Evolutionary conservation across 2,888 invertebrate genomes (phyloP), one percentile per base, ranked within the genome.

Genomic region (Thyatira batis): DNA sequence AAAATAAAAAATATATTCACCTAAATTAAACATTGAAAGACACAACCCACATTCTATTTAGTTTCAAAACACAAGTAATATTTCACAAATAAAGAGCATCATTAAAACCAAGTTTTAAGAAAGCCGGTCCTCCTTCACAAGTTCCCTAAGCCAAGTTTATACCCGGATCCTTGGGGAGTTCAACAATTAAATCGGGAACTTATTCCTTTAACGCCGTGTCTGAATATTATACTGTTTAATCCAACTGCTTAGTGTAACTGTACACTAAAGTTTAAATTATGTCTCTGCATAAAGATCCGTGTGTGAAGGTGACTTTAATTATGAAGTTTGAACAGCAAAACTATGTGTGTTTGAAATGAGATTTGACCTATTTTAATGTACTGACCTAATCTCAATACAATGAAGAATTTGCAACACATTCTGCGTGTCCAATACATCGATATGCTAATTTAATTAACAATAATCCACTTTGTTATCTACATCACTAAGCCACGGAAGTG

Each of bases 181-280:
- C 54, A 67, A 66, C 69, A 71, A 71, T 71, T 71, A 69, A 60
- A 71, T 56, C 52, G 49, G 10, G 52, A 69, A 71, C 63, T 71
- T 69, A 69, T 69, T 69, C 61, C 66, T 58, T 59, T 71, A 69
- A 63, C 65, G 52, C 66, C 57, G 51, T 63, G 71, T 68, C 71
- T 54, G 56, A 49, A 57, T 68, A 69, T 69, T 71, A 69, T 68
- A 71, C 63, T 55, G 66, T 69, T 71, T 68, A 69, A 71, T 68
- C 71, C 71, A 52, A 58, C 61, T 39, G 39, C 39, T 39, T 39
- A 39, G n/a, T 39, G 39, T 39, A 17, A 39, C 39, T 39, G 39
- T 39, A 39, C 39, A 39, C 39, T 39, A 39, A 39, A 39, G 8
- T 39, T 39, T 39, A 39, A 39, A 39, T 39, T 39, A 39, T 39